Evolutionary conservation across 53 echinoderm and acorn worm genomes (phyloP).

Genomic region (Paracentrotus lividus): DNA sequence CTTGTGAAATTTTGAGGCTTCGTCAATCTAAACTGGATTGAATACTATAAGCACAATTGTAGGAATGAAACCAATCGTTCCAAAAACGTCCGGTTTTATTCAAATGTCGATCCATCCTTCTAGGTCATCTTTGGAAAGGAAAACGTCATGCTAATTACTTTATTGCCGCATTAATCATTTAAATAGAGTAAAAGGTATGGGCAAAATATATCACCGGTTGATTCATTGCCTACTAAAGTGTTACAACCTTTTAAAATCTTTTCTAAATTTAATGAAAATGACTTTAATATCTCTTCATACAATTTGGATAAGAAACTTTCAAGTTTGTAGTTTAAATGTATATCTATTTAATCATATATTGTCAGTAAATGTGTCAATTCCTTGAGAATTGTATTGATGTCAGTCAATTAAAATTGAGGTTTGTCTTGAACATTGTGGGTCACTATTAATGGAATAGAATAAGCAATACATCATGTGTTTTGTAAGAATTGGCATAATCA

Average conservation of each 20-base stretch:
- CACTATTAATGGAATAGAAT: background rate
- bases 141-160: conserved; percentile 1
- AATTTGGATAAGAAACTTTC: background rate
- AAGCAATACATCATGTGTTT: background rate
- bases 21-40: background rate
- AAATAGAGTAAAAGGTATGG: background rate
- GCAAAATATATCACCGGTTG: background rate
- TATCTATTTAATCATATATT: background rate
- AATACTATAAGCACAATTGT: background rate
- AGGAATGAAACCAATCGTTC: background rate
- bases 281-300: background rate
- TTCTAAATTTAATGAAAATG: background rate
- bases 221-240: background rate
- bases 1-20: background rate
- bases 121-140: background rate
- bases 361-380: background rate
- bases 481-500: background rate
- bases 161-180: background rate
- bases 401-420: background rate
- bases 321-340: background rate
- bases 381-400: background rate
- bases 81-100: background rate
- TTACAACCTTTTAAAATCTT: background rate
- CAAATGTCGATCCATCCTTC: background rate
- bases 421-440: background rate